These are phyloP conservation scores for Adelges cooleyi DNA, from an alignment of 1,140 invertebrate genomes.

Conservation along the genomic window DNA sequence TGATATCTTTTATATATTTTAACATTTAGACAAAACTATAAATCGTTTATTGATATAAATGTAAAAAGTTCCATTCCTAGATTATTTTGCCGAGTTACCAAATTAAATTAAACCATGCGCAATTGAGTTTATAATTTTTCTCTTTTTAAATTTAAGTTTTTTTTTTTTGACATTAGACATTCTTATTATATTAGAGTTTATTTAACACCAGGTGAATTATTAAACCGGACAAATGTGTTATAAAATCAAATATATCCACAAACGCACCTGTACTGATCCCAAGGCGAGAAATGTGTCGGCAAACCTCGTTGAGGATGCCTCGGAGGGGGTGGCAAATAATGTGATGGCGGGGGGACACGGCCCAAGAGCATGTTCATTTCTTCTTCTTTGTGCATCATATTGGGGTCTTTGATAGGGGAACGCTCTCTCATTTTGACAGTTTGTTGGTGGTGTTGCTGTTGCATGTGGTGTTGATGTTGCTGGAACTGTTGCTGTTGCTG, in stretches of 20 bases:
- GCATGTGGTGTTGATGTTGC: slow-evolving; percentile 39
- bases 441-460: slow-evolving; percentile 31
- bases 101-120: too few relatives aligned
- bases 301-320: slow-evolving; percentile 31
- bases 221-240: too few relatives aligned
- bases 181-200: not conserved
- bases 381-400: slow-evolving; percentile 31
- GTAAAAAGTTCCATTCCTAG: too few relatives aligned
- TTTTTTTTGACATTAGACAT: not conserved
- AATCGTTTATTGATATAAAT: too few relatives aligned
- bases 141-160: not conserved
- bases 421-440: slow-evolving; percentile 30
- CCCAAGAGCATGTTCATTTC: slow-evolving; percentile 31
- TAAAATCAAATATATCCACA: not conserved
- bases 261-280: slow-evolving; percentile 32
- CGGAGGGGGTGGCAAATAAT: slow-evolving; percentile 30
- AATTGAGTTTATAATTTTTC: not conserved
- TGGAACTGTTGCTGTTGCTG: slow-evolving; percentile 32
- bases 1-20: too few relatives aligned
- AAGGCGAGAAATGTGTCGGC: slow-evolving; percentile 32
- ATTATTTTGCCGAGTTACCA: too few relatives aligned
- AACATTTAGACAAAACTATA: too few relatives aligned
- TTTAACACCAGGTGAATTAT: too few relatives aligned
- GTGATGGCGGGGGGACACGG: slow-evolving; percentile 18
- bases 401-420: slow-evolving; percentile 30